These are phyloP conservation scores for Crotophaga sulcirostris DNA, from an alignment of 2,113 vertebrate genomes.

Conservation along the genomic window DNA sequence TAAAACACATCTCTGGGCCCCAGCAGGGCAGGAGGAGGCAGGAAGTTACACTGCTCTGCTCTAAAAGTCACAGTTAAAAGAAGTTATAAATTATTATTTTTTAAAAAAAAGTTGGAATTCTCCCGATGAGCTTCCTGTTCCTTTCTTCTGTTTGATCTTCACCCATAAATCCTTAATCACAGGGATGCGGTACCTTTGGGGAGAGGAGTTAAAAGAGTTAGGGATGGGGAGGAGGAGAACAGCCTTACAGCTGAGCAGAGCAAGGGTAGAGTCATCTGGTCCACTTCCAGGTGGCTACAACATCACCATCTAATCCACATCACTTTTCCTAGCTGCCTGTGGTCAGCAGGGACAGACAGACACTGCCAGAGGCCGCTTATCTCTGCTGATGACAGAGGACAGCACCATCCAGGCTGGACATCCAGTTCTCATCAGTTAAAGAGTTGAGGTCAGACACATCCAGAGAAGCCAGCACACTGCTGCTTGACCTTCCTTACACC, in stretches of 20 bases:
- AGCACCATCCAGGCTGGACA: conserved; percentile 15
- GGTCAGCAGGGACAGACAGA: conserved; percentile 25
- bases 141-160: conserved; percentile 50
- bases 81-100: conserved; percentile 57
- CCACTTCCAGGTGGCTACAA: conserved; percentile 1
- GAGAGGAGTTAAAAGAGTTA: conserved; percentile 56
- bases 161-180: conserved; percentile 46
- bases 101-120: conserved; percentile 12
- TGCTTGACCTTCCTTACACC: neutral
- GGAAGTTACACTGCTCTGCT: conserved; percentile 29
- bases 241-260: conserved; percentile 34
- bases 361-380: neutral
- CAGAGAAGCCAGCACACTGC: conserved; percentile 10
- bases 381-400: conserved; percentile 43
- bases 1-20: neutral
- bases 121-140: conserved; percentile 26
- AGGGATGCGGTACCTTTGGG: conserved; percentile 56
- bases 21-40: neutral
- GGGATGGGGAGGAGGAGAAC: neutral
- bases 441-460: conserved; percentile 49
- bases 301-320: conserved; percentile 19
- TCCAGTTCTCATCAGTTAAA: conserved; percentile 40
- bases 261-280: neutral
- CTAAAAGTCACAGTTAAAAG: conserved; percentile 64
- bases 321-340: neutral